phyloP scores from a whole-genome alignment of 2,888 invertebrate species.

The Tetranychus piercei region DNA sequence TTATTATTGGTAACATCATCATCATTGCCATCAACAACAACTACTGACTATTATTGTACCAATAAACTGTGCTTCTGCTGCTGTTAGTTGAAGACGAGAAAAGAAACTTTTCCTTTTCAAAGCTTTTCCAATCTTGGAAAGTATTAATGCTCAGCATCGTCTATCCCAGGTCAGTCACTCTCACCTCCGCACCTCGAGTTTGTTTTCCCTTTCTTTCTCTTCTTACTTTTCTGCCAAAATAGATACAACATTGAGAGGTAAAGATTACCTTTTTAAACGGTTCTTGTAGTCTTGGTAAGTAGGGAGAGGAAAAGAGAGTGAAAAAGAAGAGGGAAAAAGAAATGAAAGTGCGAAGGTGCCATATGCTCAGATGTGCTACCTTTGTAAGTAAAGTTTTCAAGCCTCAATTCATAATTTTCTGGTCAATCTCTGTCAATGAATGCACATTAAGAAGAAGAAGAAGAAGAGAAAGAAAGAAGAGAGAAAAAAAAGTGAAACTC shows the following conservation, averaged over 20 bases:
- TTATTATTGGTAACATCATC: no score
- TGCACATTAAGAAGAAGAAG: neutral
- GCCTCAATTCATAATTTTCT: neutral
- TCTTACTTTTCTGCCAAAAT: neutral
- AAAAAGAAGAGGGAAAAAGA: neutral
- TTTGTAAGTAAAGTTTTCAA: neutral
- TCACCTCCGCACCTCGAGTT: neutral
- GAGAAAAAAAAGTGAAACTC: neutral
- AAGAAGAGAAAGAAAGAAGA: neutral
- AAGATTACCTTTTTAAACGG: neutral
- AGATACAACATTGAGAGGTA: neutral
- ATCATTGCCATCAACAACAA: no score
- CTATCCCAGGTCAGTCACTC: neutral
- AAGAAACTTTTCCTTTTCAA: neutral
- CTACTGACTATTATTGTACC: neutral
- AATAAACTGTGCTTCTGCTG: neutral
- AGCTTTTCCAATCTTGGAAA: neutral
- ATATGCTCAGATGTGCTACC: neutral
- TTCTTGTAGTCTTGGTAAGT: neutral
- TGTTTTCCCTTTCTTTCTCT: neutral
- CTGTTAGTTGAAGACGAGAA: neutral
- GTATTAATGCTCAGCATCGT: neutral
- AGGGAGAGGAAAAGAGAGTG: neutral
- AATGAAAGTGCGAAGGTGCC: neutral
- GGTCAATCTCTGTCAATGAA: slow-evolving; percentile 1